Conservation (phyloP, 2,113 vertebrate species). For the Rhadina sibilatrix region DNA sequence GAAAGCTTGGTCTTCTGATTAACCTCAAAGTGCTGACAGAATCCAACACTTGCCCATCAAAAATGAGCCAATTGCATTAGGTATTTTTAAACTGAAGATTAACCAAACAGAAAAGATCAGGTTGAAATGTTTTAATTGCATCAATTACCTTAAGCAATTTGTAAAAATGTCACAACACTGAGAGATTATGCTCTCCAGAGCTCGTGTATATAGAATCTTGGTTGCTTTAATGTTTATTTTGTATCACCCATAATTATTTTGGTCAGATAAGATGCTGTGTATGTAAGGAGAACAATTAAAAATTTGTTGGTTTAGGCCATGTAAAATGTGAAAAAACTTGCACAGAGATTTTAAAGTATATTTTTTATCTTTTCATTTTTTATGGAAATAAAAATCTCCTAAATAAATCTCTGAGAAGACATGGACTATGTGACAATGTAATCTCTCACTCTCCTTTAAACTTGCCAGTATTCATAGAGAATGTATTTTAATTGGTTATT, state of each 20-base stretch:
- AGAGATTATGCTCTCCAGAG: neutral
- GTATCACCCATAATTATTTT: neutral
- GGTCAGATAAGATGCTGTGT: neutral
- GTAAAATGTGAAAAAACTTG: neutral
- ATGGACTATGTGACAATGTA: neutral
- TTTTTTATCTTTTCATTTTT: neutral
- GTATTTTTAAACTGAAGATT: conserved; percentile 7
- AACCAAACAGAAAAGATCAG: neutral
- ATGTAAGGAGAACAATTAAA: neutral
- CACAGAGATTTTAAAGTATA: neutral
- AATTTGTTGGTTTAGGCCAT: neutral
- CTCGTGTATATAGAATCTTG: neutral
- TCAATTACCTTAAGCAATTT: conserved; percentile 7
- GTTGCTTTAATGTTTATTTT: neutral
- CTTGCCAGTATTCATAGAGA: neutral
- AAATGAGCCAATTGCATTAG: neutral
- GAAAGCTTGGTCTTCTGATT: neutral
- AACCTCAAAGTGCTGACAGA: neutral
- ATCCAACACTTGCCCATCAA: neutral
- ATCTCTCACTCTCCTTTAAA: neutral
- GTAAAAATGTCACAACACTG: conserved; percentile 7
- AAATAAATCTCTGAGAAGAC: neutral
- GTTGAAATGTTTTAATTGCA: conserved; percentile 22
- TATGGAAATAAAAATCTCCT: neutral
- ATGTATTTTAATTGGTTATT: neutral